A percentile compares a stretch with the other conserved stretches of the same genome.
Conservation (phyloP, 53 echinoderm and acorn worm species). For the Henricia sp. region DNA sequence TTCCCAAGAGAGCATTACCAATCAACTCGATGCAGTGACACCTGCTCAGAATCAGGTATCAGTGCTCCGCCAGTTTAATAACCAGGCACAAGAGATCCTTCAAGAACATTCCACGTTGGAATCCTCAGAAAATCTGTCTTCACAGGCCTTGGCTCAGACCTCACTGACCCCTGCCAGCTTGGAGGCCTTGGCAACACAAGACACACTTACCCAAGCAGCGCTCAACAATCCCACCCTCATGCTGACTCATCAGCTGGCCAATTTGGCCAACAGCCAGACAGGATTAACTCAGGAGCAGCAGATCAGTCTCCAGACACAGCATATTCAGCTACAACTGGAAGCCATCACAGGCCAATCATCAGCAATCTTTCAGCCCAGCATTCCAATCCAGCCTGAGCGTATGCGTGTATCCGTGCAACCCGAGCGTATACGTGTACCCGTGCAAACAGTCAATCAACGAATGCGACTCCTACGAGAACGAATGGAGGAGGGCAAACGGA, state of each 20-base stretch:
- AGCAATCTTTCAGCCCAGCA: conserved; percentile 71
- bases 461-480: conserved; percentile 52
- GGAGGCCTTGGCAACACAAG: conserved; percentile 70
- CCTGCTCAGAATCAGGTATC: conserved; percentile 65
- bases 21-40: conserved; percentile 69
- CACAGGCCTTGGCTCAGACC: conserved; percentile 72
- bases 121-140: conserved; percentile 61
- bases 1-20: conserved; percentile 62
- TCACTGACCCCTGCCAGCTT: conserved; percentile 63
- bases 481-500: conserved; percentile 69
- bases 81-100: conserved; percentile 69
- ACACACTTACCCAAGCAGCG: conserved; percentile 71
- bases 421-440: conserved; percentile 1
- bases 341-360: conserved; percentile 90
- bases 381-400: conserved; percentile 55
- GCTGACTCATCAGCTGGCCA: conserved; percentile 68
- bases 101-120: conserved; percentile 70
- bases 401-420: no score
- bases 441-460: conserved; percentile 41
- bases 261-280: conserved; percentile 58
- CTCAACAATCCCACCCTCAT: conserved; percentile 63
- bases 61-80: conserved; percentile 62
- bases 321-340: conserved; percentile 97
- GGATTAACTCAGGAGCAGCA: conserved; percentile 80
- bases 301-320: conserved; percentile 95